Evolutionary conservation across 1,140 invertebrate genomes (phyloP), one percentile per base, ranked within the genome.

Genomic region (Dermatophagoides farinae): DNA sequence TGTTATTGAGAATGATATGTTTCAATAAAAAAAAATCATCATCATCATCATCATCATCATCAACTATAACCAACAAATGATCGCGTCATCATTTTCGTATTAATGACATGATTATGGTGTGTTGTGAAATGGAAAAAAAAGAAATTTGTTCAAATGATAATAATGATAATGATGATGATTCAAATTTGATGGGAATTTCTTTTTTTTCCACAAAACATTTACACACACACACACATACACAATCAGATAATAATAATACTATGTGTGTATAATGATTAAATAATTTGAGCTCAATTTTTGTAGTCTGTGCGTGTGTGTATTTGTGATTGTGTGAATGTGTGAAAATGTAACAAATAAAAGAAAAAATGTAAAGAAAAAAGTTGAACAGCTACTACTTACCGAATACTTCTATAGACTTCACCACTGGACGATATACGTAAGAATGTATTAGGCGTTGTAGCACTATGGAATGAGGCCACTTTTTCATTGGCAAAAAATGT

Each of bases 401-500:
- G 65, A 63, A 77, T 75, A 62, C 73, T 75, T 59, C 76, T 65
- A 25, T 70, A 67, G 23, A 77, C 72, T 57, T 73, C 68, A 12
- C 77, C 77, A 60, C 70, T 66, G 18, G 69, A 66, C 51, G 70
- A 69, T 49, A 79, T 77, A 18, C 77, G 66, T 8, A 79, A 64
- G 63, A 78, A 78, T 49, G 74, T 76, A 65, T 78, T 78, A 47
- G 74, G 71, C 12, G 75, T 75, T n/a, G 77, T 78, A 0, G 77
- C 74, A 57, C 66, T 67, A 65, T 78, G 77, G 60, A 79, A 77
- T 60, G 74, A 75, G 16, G 76, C 72, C 31, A 71, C 73, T 65
- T 79, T 79, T 62, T 77, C 77, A 62, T 78, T 77, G 22, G 76
- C 73, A 64, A 77, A 76, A 63, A 75, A 75, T 14, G 77, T 78